Base-by-base conservation (phyloP, 2,797 vertebrate species). In the Aldrovandia affinis region DNA sequence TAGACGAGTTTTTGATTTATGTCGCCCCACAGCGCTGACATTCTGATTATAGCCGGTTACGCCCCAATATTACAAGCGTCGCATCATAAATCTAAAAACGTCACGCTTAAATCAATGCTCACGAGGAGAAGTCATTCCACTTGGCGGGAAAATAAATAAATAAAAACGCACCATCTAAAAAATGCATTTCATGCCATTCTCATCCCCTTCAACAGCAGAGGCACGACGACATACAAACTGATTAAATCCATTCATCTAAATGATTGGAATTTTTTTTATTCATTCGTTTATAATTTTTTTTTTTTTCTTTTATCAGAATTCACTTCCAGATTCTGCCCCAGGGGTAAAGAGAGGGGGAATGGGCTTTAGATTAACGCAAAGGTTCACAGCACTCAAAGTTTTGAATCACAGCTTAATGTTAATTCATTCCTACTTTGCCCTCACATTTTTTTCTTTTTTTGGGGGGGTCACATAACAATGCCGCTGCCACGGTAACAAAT, bases 151-250 rank as follows among this genome's bases (percentile, higher is more conserved):
- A 83, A 57, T 28, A 73, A 9, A n/a, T 6, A 33, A 33, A 57
- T 25, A 68, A 81, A 70, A 70, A 68, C 18, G 70, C 2, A 73
- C 14, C 28, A 47, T 28, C 44, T 73, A 83, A 83, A n/a, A 90
- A 90, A 88, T 86, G 83, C 65, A 89, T 90, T 92, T 87, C 85
- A 86, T 88, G 63, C 82, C 78, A 83, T 88, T 88, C 86, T 39
- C 81, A 83, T 82, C 77, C 78, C 65, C 33, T 87, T 87, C 75
- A 50, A 88, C 79, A 86, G 86, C 88, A 90, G 80, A 84, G 10
- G 79, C n/a, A 39, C 89, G 87, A 88, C 89, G 78, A 83, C 42
- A 77, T 82, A 86, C 84, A 88, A 89, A 90, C 81, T 81, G 73
- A 91, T 92, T 92, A 85, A 86, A 86, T 90, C 88, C 84, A 77